Base-by-base conservation (phyloP, 2,797 vertebrate species). In the Sebastes iracundus region DNA sequence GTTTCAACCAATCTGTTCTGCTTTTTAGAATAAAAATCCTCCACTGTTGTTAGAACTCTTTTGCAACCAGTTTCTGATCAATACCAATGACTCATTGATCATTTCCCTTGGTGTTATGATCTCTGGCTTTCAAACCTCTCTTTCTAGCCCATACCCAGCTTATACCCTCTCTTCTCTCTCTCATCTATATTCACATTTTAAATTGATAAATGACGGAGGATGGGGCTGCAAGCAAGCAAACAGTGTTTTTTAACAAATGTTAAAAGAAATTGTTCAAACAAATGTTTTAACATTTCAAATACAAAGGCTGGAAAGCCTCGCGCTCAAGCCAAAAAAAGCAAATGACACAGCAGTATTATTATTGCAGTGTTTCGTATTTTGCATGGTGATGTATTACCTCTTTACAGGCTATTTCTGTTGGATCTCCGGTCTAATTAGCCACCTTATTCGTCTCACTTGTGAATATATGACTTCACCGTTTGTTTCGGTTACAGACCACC, bases 381-480 rank as follows among this genome's bases (percentile, higher is more conserved):
- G 74, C 77, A 69, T 65, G 7, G 46, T 93, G 90, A 93, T 93
- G 70, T 82, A 92, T 93, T 89, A 83, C 87, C 85, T 90, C 79
- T 90, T 85, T 77, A 87, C 55, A 42, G 73, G 27, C 72, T 53
- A 80, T 86, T 92, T 92, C 80, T 90, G 89, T 74, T 87, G 74
- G 81, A 85, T 83, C 75, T 92, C 91, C 12, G 28, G 53, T 90
- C 60, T 91, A 92, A 92, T 93, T 93, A 90, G 75, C 72, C 32
- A 60, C 72, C 81, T 79, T 90, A 91, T 93, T 92, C 81, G 88
- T 94, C 87, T 91, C 81, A 90, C 87, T 89, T 83, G 75, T 71
- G 70, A 80, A 86, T 77, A 75, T 78, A 66, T 64, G 78, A 80
- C 79, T 84, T 88, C 59, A 67, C 75, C 86, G 81, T 90, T 92